Evolutionary conservation across 2,113 vertebrate genomes (phyloP), one percentile per base, ranked within the genome.

Genomic region (Bungarus multicinctus): DNA sequence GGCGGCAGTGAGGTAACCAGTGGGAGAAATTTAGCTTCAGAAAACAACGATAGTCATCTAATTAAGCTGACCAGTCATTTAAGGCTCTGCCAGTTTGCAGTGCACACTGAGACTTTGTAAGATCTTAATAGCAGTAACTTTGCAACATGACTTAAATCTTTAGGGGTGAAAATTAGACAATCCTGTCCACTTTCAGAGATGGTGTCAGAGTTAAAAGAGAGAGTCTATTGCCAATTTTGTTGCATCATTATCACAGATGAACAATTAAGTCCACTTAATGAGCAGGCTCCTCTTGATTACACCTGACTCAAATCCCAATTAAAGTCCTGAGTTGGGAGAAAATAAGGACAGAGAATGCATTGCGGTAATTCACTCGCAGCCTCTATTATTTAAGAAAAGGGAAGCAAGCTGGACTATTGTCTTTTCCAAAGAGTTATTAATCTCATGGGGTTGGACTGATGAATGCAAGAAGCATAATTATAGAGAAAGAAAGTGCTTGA

Each of bases 351-450:
- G 92, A 88, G 93, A 43, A 7, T 14, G 53, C n/a, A n/a, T 55
- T 89, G 30, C 14, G 91, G 11, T 88, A 39, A 87, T 92, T 34
- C 93, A 64, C 94, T 64, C 92, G 88, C 92, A 87, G 34, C 50
- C 92, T 55, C 91, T 96, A 39, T 91, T 93, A 91, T 69, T 86
- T 12, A 91, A 47, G 64, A 22, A 34, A 90, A 90, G 69, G 92
- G 91, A 95, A 95, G 34, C 69, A 91, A 93, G 52, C 7, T 60
- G 93, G 23, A 95, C 92, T 94, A 96, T 95, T 58, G 43, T 45
- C 64, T 93, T 92, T 93, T 8, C 8, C 89, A 81, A 90, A 93
- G 92, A 91, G 85, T 16, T 93, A 88, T 54, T 94, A 90, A 87
- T 85, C 57, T 87, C n/a, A 88, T 53, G 9, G 57, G 92, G 69